Evolutionary conservation across 2,888 invertebrate genomes (phyloP).

Genomic region (Drosophila putrida): DNA sequence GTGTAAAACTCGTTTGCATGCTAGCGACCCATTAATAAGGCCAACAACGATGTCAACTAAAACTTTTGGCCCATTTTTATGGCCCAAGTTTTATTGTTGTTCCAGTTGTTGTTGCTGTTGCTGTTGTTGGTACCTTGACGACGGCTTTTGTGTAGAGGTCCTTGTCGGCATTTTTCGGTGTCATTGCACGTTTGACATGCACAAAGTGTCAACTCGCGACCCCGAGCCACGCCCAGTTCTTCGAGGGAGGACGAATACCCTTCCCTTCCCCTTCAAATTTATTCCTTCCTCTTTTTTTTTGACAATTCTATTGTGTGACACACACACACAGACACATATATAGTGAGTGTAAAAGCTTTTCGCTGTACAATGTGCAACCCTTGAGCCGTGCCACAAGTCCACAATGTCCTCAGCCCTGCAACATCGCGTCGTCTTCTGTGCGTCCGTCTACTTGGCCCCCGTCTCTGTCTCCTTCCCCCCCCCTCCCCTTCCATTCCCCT

Average conservation of each 20-base stretch:
- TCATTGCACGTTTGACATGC: constrained; percentile 73
- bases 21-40: constrained; percentile 61
- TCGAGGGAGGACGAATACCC: background rate
- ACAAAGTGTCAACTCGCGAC: constrained; percentile 63
- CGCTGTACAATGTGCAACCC: constrained; percentile 50
- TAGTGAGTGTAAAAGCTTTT: constrained; percentile 45
- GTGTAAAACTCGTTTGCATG: constrained; percentile 57
- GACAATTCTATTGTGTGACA: constrained; percentile 49
- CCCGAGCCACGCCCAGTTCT: constrained; percentile 44
- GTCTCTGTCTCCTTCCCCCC: background rate
- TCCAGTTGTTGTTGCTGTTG: constrained; percentile 13
- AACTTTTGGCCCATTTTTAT: constrained; percentile 67
- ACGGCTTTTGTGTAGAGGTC: constrained; percentile 39
- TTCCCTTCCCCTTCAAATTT: background rate
- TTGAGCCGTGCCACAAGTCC: constrained; percentile 34
- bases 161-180: constrained; percentile 55
- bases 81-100: constrained; percentile 25
- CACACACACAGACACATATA: constrained; percentile 15
- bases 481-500: background rate
- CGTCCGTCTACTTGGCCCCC: background rate
- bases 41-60: constrained; percentile 50
- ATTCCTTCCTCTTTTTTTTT: constrained; percentile 26
- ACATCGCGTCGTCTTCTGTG: constrained; percentile 1
- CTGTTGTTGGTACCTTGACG: constrained; percentile 61
- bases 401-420: constrained; percentile 5